A percentile compares a stretch with the other conserved stretches of the same genome.
Conservation (phyloP, 92 coral and sea anemone species). For the Phenganax subtilis region DNA sequence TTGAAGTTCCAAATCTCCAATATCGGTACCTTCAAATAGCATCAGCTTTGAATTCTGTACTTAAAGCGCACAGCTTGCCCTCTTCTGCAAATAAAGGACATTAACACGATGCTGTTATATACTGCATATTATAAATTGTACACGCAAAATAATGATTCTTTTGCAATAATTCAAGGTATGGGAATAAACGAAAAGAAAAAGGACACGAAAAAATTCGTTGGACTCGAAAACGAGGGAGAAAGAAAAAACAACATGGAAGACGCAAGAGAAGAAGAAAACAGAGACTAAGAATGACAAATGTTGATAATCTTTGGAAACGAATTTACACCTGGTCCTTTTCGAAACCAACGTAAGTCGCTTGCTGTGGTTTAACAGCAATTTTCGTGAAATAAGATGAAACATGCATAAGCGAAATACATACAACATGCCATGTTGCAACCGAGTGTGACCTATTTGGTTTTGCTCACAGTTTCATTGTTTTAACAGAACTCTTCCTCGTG, state of each 20-base stretch:
- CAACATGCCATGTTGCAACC: neutral
- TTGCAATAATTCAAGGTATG: neutral
- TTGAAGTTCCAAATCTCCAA: no score
- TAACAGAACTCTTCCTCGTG: no score
- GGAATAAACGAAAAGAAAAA: neutral
- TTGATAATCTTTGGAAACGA: slow-evolving; percentile 12
- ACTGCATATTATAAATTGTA: no score
- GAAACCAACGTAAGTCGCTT: slow-evolving; percentile 6
- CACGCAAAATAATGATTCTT: neutral
- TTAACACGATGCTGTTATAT: no score
- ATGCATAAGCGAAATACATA: neutral
- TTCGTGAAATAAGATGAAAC: neutral
- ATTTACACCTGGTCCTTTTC: neutral
- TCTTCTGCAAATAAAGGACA: no score
- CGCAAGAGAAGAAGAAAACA: neutral
- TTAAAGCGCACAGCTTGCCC: no score
- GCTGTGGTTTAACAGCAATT: neutral
- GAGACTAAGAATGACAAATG: neutral
- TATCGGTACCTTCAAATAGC: no score
- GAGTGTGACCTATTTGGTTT: no score
- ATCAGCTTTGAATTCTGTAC: no score
- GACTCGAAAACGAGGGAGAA: neutral
- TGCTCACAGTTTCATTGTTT: no score
- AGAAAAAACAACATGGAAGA: neutral
- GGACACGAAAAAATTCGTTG: neutral